phyloP scores from a whole-genome alignment of 2,888 invertebrate species.

The Macrosiphum euphorbiae region DNA sequence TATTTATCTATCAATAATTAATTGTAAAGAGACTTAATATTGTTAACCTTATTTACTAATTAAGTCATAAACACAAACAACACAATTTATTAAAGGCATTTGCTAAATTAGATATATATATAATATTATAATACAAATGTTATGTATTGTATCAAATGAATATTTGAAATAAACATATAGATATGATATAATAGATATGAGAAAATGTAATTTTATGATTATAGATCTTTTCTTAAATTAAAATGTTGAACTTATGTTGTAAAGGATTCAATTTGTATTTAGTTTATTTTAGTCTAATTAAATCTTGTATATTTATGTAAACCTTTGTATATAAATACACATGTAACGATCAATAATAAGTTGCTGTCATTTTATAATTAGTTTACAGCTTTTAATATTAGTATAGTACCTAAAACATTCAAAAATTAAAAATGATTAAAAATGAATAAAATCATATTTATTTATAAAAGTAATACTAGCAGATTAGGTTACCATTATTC shows the following conservation, averaged over 20 bases:
- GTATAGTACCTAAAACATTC: not conserved
- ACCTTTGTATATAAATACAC: not conserved
- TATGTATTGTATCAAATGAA: not conserved
- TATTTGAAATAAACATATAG: not conserved
- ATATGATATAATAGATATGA: not conserved
- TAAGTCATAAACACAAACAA: not conserved
- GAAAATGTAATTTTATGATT: not conserved
- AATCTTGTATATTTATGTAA: not conserved
- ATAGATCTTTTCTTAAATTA: not conserved
- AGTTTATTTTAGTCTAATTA: not conserved
- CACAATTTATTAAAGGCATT: not conserved
- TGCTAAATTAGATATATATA: not conserved
- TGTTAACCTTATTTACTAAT: not conserved
- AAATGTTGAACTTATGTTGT: not conserved
- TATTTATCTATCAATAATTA: not conserved
- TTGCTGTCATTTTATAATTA: not conserved
- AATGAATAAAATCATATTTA: not conserved
- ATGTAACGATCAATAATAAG: not conserved
- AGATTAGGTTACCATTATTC: not conserved
- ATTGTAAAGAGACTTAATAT: not conserved
- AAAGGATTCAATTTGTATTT: not conserved
- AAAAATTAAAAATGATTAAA: not conserved
- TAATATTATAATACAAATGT: not conserved
- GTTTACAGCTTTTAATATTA: not conserved
- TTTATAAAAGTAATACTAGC: not conserved